These are phyloP conservation scores for Drosophila tanythrix DNA, from an alignment of 2,888 invertebrate genomes.

Conservation along the genomic window DNA sequence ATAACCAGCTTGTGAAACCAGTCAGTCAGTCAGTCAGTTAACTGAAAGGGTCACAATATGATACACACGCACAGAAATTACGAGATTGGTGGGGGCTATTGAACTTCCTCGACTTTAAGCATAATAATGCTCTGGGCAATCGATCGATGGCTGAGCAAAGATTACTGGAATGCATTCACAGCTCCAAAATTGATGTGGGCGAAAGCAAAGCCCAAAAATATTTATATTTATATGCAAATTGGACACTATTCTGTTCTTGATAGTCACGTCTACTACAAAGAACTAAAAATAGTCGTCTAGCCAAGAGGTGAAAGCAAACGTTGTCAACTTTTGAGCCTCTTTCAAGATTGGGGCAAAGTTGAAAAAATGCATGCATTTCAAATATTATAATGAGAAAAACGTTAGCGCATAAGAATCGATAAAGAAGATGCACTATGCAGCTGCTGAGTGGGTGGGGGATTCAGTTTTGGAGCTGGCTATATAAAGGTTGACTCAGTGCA, in stretches of 20 bases:
- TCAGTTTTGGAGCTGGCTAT: conserved; percentile 22
- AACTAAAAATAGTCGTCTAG: conserved; percentile 34
- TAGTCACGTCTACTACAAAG: conserved; percentile 28
- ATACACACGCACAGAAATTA: conserved; percentile 47
- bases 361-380: conserved; percentile 13
- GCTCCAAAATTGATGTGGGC: conserved; percentile 26
- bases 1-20: conserved; percentile 8
- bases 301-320: conserved; percentile 38
- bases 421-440: conserved; percentile 53
- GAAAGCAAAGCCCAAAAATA: conserved; percentile 8
- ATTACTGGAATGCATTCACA: conserved; percentile 33
- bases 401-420: conserved; percentile 47
- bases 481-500: conserved; percentile 44
- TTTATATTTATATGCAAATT: conserved; percentile 58
- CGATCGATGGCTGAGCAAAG: conserved; percentile 25
- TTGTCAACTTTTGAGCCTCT: not conserved
- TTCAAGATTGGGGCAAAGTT: conserved; percentile 24
- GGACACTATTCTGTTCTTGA: conserved; percentile 21
- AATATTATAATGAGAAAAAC: conserved; percentile 72
- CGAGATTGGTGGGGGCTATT: conserved; percentile 53
- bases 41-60: conserved; percentile 1
- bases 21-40: not conserved
- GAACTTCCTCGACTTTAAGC: conserved; percentile 41
- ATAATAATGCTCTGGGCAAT: conserved; percentile 23
- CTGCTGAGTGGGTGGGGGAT: conserved; percentile 22